Conservation (phyloP, 2,113 vertebrate genomes). For the Dicentrarchus labrax region DNA sequence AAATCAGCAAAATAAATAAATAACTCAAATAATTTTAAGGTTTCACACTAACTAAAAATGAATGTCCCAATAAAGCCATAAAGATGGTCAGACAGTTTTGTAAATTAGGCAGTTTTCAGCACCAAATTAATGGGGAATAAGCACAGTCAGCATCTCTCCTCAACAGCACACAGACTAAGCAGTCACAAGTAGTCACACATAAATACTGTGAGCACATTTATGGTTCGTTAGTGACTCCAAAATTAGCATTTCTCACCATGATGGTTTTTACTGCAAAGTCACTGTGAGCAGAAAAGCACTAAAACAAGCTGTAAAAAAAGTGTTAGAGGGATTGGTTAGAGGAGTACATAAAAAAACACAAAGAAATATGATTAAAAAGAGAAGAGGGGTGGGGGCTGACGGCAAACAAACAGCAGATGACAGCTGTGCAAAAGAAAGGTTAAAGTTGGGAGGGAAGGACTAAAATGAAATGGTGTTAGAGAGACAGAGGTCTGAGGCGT, state of each 20-base stretch:
- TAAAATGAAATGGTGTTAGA: not conserved
- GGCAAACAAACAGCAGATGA: constrained; percentile 23
- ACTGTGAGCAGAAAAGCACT: constrained; percentile 63
- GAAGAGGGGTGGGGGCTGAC: not conserved
- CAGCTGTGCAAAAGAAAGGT: constrained; percentile 30
- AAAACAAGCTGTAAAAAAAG: constrained; percentile 68
- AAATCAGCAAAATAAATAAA: not conserved
- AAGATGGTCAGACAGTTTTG: not conserved
- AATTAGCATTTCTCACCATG: constrained; percentile 69
- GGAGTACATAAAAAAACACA: not conserved
- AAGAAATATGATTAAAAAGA: not conserved
- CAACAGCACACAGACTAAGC: constrained; percentile 32
- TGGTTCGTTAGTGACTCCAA: constrained; percentile 48
- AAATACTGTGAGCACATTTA: constrained; percentile 45
- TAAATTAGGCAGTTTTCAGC: not conserved
- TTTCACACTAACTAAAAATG: not conserved
- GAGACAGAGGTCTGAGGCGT: not conserved
- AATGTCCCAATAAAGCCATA: not conserved
- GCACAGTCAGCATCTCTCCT: constrained; percentile 27
- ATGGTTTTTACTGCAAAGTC: constrained; percentile 64
- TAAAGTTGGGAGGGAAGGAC: not conserved
- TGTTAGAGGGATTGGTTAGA: constrained; percentile 33
- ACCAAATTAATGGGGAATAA: not conserved
- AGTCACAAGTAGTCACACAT: constrained; percentile 39
- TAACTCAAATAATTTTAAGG: not conserved